A percentile compares a stretch with the other conserved stretches of the same genome.
phyloP scores from a whole-genome alignment of 2,888 invertebrate genomes.

The Candidula unifasciata region DNA sequence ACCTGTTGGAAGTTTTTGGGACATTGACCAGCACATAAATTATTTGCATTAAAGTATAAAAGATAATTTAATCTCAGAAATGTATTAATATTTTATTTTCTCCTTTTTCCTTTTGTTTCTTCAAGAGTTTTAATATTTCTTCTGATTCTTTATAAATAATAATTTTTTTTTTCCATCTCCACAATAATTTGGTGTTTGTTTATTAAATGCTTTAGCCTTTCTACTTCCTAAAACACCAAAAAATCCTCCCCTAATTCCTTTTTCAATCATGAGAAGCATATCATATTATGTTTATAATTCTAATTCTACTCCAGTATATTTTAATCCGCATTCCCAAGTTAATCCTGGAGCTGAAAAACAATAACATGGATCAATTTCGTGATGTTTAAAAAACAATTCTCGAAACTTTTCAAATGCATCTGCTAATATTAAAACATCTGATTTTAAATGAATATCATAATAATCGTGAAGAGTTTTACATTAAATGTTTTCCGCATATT shows the following conservation, averaged over 20 bases:
- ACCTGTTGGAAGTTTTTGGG: conserved; percentile 36
- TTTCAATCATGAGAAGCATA: conserved; percentile 30
- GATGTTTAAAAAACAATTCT: conserved; percentile 4
- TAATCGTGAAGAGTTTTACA: conserved; percentile 27
- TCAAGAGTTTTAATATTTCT: background rate
- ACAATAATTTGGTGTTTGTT: background rate
- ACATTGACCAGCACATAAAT: conserved; percentile 50
- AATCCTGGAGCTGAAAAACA: conserved; percentile 25
- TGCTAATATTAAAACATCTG: conserved; percentile 15
- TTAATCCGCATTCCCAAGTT: conserved; percentile 29
- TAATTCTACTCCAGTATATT: conserved; percentile 19
- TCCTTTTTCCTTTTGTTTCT: background rate
- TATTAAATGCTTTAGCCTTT: conserved; percentile 22
- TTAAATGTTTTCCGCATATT: background rate
- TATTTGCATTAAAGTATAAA: conserved; percentile 41
- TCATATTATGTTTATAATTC: conserved; percentile 3
- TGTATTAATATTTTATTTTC: background rate
- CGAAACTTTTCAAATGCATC: conserved; percentile 35
- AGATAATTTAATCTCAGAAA: conserved; percentile 15
- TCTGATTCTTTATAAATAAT: background rate
- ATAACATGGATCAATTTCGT: conserved; percentile 29
- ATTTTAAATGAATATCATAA: conserved; percentile 10
- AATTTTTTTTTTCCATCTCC: conserved; percentile 11
- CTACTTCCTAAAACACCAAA: conserved; percentile 5
- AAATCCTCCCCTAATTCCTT: conserved; percentile 16